These are phyloP conservation scores for Drosophila pullipes DNA, from an alignment of 2,888 invertebrate species.

Conservation along the genomic window DNA sequence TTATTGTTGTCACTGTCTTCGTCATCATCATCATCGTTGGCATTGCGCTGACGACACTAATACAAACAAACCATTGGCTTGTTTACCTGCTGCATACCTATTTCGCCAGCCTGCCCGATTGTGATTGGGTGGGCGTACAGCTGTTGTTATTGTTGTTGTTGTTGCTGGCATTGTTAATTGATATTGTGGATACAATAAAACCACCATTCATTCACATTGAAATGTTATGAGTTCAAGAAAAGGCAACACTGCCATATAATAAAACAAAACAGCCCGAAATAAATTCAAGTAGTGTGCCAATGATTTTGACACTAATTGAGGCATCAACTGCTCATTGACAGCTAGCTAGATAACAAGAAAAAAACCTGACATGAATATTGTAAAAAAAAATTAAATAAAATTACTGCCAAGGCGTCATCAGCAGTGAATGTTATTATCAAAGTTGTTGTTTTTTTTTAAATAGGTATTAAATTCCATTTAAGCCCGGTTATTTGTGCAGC, in stretches of 20 bases:
- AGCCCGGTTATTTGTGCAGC: conserved; percentile 6
- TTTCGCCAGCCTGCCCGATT: conserved; percentile 6
- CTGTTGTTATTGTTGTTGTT: conserved; percentile 22
- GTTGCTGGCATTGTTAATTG: conserved; percentile 62
- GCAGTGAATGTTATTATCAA: conserved; percentile 30
- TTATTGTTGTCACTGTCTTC: conserved; percentile 20
- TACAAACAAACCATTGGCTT: conserved; percentile 63
- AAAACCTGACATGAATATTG: conserved; percentile 24
- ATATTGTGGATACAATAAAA: conserved; percentile 59
- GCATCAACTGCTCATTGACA: conserved; percentile 18
- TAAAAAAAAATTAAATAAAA: background rate
- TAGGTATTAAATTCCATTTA: conserved; percentile 31
- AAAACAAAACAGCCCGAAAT: conserved; percentile 25
- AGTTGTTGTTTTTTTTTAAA: conserved; percentile 3
- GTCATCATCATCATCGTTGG: conserved; percentile 35
- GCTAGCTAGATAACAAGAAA: conserved; percentile 26
- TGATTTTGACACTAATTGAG: conserved; percentile 51
- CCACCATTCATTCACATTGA: conserved; percentile 56
- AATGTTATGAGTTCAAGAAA: conserved; percentile 46
- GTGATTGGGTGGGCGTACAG: conserved; percentile 48
- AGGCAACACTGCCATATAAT: conserved; percentile 27
- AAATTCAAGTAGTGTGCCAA: conserved; percentile 14
- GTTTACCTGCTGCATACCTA: conserved; percentile 57
- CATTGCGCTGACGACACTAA: conserved; percentile 60
- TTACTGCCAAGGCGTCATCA: background rate